phyloP scores from a whole-genome alignment of 2,113 vertebrate genomes.

The Probosciger aterrimus region DNA sequence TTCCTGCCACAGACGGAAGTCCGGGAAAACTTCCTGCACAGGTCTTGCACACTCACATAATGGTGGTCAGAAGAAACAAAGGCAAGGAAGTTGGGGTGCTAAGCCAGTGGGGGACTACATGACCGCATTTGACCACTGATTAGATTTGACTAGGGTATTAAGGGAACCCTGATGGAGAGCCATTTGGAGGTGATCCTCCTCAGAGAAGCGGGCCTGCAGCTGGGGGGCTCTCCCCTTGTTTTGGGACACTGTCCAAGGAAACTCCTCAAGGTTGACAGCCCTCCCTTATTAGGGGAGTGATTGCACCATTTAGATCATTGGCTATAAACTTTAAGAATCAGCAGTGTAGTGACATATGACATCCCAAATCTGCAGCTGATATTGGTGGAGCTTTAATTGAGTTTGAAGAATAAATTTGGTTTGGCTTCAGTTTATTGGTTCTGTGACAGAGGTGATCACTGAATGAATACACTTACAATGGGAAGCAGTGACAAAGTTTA shows the following conservation, averaged over 20 bases:
- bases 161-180: not conserved
- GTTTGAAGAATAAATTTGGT: not conserved
- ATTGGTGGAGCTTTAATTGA: not conserved
- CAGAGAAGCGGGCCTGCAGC: not conserved
- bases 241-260: not conserved
- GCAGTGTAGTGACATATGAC: not conserved
- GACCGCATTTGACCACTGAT: not conserved
- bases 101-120: not conserved
- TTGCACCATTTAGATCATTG: not conserved
- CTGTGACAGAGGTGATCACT: not conserved
- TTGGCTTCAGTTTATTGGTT: not conserved
- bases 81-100: not conserved
- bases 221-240: not conserved
- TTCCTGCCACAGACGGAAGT: not conserved
- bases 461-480: not conserved
- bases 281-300: not conserved
- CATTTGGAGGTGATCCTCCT: not conserved
- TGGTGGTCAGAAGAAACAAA: not conserved
- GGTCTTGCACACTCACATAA: not conserved
- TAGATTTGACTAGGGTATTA: not conserved
- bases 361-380: not conserved
- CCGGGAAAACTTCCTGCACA: not conserved
- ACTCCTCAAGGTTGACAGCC: not conserved
- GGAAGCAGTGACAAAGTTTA: not conserved
- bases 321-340: not conserved